These are phyloP conservation scores for Kradibia gibbosae DNA, from an alignment of 1,140 invertebrate species.

Conservation along the genomic window DNA sequence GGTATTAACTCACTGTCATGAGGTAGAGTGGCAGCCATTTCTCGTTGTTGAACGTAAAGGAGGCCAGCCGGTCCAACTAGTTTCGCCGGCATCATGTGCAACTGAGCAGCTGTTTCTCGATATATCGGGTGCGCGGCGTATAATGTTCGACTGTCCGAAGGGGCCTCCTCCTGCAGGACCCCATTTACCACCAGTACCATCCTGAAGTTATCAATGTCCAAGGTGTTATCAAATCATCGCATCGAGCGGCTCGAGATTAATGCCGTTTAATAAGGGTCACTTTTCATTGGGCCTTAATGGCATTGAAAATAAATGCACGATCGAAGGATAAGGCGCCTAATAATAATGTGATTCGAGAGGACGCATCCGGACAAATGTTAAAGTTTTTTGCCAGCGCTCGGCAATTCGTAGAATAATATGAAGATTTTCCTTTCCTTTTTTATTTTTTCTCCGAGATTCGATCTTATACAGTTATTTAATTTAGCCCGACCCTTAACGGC, in stretches of 20 bases:
- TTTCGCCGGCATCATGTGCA: constrained; percentile 83
- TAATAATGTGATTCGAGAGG: no score
- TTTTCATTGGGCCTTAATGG: neutral
- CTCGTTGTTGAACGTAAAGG: constrained; percentile 91
- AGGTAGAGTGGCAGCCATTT: constrained; percentile 90
- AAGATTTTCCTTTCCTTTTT: no score
- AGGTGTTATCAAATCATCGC: no score
- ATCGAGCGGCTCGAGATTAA: no score
- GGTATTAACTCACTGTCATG: constrained; percentile 89
- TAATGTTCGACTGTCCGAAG: constrained; percentile 83
- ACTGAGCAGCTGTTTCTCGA: constrained; percentile 85
- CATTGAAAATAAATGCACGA: neutral
- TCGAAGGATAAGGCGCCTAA: no score
- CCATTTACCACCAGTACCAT: constrained; percentile 93
- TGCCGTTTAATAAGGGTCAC: no score
- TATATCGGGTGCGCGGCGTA: constrained; percentile 87
- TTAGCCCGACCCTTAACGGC: no score
- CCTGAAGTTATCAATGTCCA: constrained; percentile 59
- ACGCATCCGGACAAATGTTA: no score
- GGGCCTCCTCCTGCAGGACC: constrained; percentile 87
- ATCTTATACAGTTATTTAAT: no score
- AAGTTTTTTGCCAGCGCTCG: no score
- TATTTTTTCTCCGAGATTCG: no score
- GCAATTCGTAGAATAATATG: no score
- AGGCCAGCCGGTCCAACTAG: constrained; percentile 87